Conservation (phyloP, 2,797 vertebrate species). For the Gymnoscopelus braueri region DNA sequence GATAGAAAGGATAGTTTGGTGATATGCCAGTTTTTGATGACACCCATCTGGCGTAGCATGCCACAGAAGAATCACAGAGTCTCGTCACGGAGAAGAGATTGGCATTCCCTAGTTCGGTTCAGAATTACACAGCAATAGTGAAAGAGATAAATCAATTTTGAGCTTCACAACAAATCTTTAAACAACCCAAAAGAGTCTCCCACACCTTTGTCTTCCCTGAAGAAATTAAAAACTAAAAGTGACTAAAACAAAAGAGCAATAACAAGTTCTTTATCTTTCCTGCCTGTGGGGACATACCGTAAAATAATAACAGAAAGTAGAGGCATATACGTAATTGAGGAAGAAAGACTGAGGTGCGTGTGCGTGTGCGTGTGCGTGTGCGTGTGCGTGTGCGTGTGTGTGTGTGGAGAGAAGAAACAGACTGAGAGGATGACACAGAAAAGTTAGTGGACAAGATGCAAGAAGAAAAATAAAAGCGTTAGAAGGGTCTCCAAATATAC, state of each 20-base stretch:
- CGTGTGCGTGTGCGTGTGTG: too few species aligned
- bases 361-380: too few species aligned
- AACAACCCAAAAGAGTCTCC: conserved; percentile 17
- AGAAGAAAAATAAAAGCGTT: conserved; percentile 23
- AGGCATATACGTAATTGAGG: conserved; percentile 32
- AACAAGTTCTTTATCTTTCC: conserved; percentile 51
- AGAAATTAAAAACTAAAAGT: conserved; percentile 38
- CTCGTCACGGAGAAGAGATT: background rate
- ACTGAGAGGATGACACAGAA: conserved; percentile 5
- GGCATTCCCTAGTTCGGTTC: background rate
- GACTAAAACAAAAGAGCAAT: conserved; percentile 28
- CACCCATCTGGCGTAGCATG: background rate
- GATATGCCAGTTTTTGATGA: background rate
- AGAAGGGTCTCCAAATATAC: conserved; percentile 44
- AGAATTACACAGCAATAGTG: conserved; percentile 7
- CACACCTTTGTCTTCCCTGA: conserved; percentile 21
- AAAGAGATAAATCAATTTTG: conserved; percentile 40
- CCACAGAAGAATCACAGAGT: background rate
- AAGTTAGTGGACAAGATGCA: conserved; percentile 7
- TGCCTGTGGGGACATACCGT: conserved; percentile 37
- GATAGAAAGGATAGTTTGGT: background rate
- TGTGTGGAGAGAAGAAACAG: background rate
- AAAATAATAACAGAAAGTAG: conserved; percentile 48
- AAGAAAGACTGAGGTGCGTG: conserved; percentile 4
- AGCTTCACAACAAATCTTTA: conserved; percentile 26